These are phyloP conservation scores for Strix occidentalis DNA, from an alignment of 2,797 vertebrate genomes.

Conservation along the genomic window DNA sequence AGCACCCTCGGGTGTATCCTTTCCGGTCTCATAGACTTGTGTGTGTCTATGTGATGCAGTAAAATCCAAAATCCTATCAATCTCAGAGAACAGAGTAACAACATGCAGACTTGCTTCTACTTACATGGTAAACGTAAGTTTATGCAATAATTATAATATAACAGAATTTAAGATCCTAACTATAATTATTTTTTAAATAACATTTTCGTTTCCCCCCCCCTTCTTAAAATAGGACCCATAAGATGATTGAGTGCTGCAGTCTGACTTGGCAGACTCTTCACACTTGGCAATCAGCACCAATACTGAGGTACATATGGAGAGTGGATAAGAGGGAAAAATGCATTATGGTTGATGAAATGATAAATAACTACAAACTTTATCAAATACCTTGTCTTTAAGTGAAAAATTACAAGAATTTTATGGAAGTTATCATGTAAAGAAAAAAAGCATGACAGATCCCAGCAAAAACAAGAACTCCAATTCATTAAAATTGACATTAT, in stretches of 20 bases:
- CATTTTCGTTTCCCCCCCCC: not conserved
- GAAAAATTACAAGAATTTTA: not conserved
- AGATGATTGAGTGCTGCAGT: not conserved
- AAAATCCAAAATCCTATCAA: not conserved
- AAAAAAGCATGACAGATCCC: not conserved
- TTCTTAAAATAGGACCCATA: not conserved
- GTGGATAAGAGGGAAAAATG: not conserved
- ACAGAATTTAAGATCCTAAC: not conserved
- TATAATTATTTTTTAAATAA: not conserved
- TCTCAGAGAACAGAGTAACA: not conserved
- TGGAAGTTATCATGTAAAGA: not conserved
- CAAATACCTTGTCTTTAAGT: not conserved
- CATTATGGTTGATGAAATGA: not conserved
- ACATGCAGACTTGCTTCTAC: not conserved
- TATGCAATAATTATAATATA: not conserved
- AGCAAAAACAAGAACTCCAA: not conserved
- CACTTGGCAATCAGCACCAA: not conserved
- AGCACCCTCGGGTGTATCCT: too few species aligned
- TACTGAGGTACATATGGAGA: not conserved
- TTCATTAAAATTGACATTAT: not conserved
- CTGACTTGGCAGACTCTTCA: not conserved
- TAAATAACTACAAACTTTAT: not conserved
- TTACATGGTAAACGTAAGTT: not conserved
- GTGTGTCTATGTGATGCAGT: too few species aligned
- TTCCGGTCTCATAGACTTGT: too few species aligned